Conservation (phyloP, 2,113 vertebrate species). For the Thunnus maccoyii region DNA sequence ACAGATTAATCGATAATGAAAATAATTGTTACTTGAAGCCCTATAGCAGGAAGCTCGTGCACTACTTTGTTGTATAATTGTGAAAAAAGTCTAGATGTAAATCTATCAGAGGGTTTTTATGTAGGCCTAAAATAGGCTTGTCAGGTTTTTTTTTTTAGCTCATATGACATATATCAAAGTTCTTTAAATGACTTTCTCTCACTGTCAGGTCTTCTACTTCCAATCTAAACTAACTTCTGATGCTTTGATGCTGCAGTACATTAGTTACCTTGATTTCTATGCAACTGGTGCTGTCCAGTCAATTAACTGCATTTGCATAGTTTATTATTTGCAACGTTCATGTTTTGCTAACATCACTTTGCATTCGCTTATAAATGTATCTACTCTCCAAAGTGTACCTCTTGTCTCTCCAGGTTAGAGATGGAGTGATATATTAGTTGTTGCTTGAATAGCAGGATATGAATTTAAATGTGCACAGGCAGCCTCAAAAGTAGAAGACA, state of each 20-base stretch:
- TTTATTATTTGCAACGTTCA: neutral
- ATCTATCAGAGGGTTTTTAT: neutral
- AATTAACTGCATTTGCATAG: neutral
- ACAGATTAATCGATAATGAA: no score
- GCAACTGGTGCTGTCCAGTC: neutral
- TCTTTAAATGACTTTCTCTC: neutral
- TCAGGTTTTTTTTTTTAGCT: neutral
- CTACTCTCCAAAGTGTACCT: neutral
- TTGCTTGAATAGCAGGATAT: neutral
- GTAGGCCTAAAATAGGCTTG: neutral
- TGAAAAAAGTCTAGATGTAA: neutral
- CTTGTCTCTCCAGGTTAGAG: neutral
- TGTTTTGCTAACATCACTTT: neutral
- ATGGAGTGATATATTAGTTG: neutral
- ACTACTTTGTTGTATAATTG: no score
- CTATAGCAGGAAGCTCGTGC: neutral
- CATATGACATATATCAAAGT: no score
- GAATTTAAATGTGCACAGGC: neutral
- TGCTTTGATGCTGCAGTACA: neutral
- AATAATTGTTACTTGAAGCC: no score
- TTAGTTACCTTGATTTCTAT: neutral
- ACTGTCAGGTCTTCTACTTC: constrained; percentile 18
- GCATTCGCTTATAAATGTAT: neutral
- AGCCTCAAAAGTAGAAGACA: constrained; percentile 5
- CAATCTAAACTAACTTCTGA: neutral